A percentile compares a stretch with the other conserved stretches of the same genome.
Evolutionary conservation across 2,797 vertebrate genomes (phyloP).

Genomic region (Rhodeus uyekii): DNA sequence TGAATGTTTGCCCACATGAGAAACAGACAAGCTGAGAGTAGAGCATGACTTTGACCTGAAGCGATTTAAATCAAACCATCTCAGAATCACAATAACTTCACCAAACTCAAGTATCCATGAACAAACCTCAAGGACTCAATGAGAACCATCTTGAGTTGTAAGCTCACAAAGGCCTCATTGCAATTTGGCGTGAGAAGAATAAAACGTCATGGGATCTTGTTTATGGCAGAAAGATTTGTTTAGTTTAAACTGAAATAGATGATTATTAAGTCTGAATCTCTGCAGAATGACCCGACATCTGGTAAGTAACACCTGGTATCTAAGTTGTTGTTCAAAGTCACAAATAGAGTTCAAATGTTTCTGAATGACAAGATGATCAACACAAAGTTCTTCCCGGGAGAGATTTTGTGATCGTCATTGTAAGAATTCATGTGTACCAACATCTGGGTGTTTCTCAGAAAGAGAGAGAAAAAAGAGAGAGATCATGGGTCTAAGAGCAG

Average conservation of each 20-base stretch:
- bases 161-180: not conserved
- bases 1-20: not conserved
- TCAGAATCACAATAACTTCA: not conserved
- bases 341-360: slow-evolving; percentile 42
- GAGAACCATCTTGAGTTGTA: slow-evolving; percentile 36
- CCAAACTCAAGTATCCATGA: not conserved
- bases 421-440: slow-evolving; percentile 24
- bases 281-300: slow-evolving; percentile 13
- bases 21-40: not conserved
- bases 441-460: slow-evolving; percentile 38
- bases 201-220: not conserved
- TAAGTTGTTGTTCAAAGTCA: not conserved
- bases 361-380: slow-evolving; percentile 39
- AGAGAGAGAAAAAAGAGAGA: not conserved
- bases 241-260: slow-evolving; percentile 10
- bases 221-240: slow-evolving; percentile 23
- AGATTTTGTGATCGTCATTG: slow-evolving; percentile 20
- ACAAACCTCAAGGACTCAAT: slow-evolving; percentile 8
- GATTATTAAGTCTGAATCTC: slow-evolving; percentile 25
- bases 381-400: slow-evolving; percentile 11
- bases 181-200: slow-evolving; percentile 5
- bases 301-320: not conserved
- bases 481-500: not conserved
- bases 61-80: slow-evolving; percentile 11
- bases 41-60: slow-evolving; percentile 18